Conservation (phyloP, 2,888 invertebrate species). For the Drosophila lacicola region DNA sequence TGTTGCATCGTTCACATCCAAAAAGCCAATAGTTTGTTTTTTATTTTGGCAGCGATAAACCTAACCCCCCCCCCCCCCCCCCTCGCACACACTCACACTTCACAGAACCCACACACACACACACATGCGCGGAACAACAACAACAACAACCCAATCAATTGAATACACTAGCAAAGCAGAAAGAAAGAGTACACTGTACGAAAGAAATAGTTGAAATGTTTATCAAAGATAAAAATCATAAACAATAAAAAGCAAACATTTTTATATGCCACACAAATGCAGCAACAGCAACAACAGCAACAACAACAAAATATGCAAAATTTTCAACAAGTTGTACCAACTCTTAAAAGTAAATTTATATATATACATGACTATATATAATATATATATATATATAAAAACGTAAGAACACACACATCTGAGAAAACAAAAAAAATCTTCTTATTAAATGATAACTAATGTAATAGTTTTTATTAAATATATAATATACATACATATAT, state of each 20-base stretch:
- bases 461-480: slow-evolving; percentile 78
- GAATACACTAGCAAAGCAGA: slow-evolving; percentile 7
- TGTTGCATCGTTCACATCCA: slow-evolving; percentile 16
- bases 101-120: neutral
- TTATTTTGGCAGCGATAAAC: slow-evolving; percentile 21
- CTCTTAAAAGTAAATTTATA: slow-evolving; percentile 29
- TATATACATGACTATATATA: slow-evolving; percentile 19
- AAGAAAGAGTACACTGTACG: slow-evolving; percentile 7
- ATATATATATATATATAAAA: slow-evolving; percentile 14
- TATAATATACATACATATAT: slow-evolving; percentile 28
- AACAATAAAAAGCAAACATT: slow-evolving; percentile 22
- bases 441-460: slow-evolving; percentile 73
- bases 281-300: slow-evolving; percentile 27
- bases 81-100: neutral
- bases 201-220: slow-evolving; percentile 55
- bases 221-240: slow-evolving; percentile 29
- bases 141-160: slow-evolving; percentile 12
- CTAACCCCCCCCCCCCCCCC: neutral
- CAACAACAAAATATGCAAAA: slow-evolving; percentile 35
- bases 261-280: slow-evolving; percentile 33
- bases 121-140: slow-evolving; percentile 28
- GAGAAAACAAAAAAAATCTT: slow-evolving; percentile 53
- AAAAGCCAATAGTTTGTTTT: slow-evolving; percentile 27
- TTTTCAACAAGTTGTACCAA: slow-evolving; percentile 56
- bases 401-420: slow-evolving; percentile 34